Conservation (phyloP, 2,888 invertebrate species). For the Drosophila multiciliata region DNA sequence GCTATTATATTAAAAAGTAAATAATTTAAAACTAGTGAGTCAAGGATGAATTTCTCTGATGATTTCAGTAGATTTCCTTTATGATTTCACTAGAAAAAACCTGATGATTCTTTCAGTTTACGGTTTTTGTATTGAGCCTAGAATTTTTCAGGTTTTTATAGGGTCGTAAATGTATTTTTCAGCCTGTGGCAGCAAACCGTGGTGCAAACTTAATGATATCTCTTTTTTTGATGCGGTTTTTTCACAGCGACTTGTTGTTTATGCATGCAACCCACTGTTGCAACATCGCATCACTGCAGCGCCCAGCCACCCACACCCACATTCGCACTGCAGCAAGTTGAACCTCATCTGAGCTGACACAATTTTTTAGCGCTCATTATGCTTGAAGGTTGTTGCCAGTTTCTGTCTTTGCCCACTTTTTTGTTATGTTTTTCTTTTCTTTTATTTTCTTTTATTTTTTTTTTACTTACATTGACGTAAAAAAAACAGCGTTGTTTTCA, state of each 20-base stretch:
- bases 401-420: conserved; percentile 22
- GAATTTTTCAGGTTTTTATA: conserved; percentile 2
- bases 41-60: background rate
- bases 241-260: conserved; percentile 60
- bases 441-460: conserved; percentile 3
- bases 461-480: conserved; percentile 18
- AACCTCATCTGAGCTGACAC: conserved; percentile 63
- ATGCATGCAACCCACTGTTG: conserved; percentile 44
- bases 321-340: conserved; percentile 26
- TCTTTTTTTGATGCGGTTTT: conserved; percentile 3
- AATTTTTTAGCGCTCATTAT: conserved; percentile 71
- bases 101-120: background rate
- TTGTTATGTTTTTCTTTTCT: background rate
- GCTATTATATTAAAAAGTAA: background rate
- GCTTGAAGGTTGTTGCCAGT: conserved; percentile 58
- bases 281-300: background rate
- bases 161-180: background rate
- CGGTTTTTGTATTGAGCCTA: background rate
- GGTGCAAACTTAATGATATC: conserved; percentile 14
- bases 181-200: conserved; percentile 2
- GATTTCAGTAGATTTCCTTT: background rate
- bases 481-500: conserved; percentile 33
- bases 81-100: background rate
- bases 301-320: background rate
- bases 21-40: background rate